phyloP scores from a whole-genome alignment of 2,113 vertebrate genomes.

The Megaceryle maxima region DNA sequence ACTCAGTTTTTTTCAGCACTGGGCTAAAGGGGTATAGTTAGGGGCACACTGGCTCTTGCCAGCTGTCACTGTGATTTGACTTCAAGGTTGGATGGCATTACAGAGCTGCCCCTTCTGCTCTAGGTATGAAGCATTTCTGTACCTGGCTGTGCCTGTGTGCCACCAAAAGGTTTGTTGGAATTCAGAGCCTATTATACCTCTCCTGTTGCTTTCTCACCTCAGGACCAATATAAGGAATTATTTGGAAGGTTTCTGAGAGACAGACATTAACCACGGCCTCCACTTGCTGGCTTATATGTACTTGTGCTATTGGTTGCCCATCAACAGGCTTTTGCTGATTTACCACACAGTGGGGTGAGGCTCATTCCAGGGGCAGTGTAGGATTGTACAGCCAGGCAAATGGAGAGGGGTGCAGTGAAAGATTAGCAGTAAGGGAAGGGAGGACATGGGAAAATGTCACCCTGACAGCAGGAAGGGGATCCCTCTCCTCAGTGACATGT shows the following conservation, averaged over 20 bases:
- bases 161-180: rapidly evolving
- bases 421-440: too few relatives aligned
- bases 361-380: too few relatives aligned
- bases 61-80: neutral
- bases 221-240: neutral
- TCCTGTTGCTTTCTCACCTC: neutral
- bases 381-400: too few relatives aligned
- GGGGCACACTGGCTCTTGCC: neutral
- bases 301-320: neutral
- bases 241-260: neutral
- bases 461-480: too few relatives aligned
- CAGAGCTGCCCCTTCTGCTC: neutral
- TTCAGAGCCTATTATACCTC: neutral
- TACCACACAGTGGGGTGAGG: too few relatives aligned
- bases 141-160: neutral
- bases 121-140: too few relatives aligned
- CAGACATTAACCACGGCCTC: neutral
- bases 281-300: rapidly evolving
- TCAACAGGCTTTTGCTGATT: too few relatives aligned
- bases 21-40: neutral
- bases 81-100: neutral
- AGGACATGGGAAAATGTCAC: too few relatives aligned
- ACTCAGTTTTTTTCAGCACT: neutral
- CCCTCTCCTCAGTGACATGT: too few relatives aligned
- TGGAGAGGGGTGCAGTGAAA: too few relatives aligned